Conservation (phyloP, 2,113 vertebrate species). For the Corythaeola cristata region DNA sequence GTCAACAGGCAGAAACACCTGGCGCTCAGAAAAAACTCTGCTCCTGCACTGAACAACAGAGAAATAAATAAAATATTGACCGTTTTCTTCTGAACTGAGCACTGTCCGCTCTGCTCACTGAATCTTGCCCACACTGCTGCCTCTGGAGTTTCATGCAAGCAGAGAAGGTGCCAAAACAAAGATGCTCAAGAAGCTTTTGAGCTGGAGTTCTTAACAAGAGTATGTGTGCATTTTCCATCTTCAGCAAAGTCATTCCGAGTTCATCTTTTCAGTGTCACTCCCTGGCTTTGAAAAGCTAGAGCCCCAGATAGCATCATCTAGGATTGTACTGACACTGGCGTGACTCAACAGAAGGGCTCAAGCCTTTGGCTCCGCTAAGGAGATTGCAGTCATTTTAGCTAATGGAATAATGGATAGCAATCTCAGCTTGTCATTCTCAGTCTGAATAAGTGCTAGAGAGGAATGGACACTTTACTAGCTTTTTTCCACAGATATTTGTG, state of each 20-base stretch:
- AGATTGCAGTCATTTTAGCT: slow-evolving; percentile 31
- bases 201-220: not conserved
- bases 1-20: not conserved
- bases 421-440: not conserved
- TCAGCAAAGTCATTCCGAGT: not conserved
- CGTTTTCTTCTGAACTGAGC: not conserved
- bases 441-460: not conserved
- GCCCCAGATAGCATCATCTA: not conserved
- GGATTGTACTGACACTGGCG: not conserved
- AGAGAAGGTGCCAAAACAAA: not conserved
- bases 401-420: slow-evolving; percentile 53
- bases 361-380: not conserved
- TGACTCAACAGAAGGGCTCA: not conserved
- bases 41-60: not conserved
- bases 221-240: not conserved
- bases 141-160: not conserved
- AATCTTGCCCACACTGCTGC: not conserved
- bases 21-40: not conserved
- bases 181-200: not conserved
- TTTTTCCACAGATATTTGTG: slow-evolving; percentile 7
- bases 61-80: not conserved
- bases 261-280: not conserved
- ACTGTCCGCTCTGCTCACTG: not conserved
- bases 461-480: not conserved
- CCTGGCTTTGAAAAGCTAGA: not conserved